Base-by-base conservation (phyloP, 2,797 vertebrate genomes). In the Thalassophryne amazonica region DNA sequence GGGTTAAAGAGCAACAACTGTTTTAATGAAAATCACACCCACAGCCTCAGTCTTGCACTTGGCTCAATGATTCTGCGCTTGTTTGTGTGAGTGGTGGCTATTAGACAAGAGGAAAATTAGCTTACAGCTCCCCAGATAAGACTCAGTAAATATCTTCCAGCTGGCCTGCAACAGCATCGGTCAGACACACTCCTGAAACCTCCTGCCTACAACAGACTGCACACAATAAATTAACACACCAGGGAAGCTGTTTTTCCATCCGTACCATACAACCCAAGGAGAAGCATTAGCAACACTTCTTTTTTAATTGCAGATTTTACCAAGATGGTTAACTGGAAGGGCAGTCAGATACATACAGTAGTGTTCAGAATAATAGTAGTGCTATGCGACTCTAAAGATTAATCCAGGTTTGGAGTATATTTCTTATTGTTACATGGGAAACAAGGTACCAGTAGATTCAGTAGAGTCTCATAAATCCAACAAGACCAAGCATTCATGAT, bases 141-240 rank as follows among this genome's bases (percentile, higher is more conserved):
- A 24, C 72, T 82, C 58, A 10, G 69, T 79, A 81, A 78, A 83
- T 74, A 68, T 71, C 63, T 61, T 81, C 73, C 78, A 87, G 75
- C 79, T 87, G 84, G 69, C 81, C 69, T 28, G 69, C 56, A 54
- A 69, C 46, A 69, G 52, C 37, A 58, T 78, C 53, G 51, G 69
- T 73, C 70, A 73, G 23, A 36, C 74, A 65, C 67, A 37, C 45
- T 27, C 53, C 56, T 60, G 53, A 47, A 78, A 63, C 67, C 65
- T 67, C 50, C 51, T 51, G 61, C 61, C 78, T 70, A 59, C 58
- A 67, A 64, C 80, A 78, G 73, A 79, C 67, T 76, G 69, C 62
- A 66, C 47, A 29, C 72, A 59, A 40, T 84, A 88, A n/a, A 88
- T 84, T 74, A 88, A 77, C 68, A 73, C 81, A 77, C 85, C 55